Evolutionary conservation across 2,888 invertebrate genomes (phyloP).

Genomic region (Octodonta nipae): DNA sequence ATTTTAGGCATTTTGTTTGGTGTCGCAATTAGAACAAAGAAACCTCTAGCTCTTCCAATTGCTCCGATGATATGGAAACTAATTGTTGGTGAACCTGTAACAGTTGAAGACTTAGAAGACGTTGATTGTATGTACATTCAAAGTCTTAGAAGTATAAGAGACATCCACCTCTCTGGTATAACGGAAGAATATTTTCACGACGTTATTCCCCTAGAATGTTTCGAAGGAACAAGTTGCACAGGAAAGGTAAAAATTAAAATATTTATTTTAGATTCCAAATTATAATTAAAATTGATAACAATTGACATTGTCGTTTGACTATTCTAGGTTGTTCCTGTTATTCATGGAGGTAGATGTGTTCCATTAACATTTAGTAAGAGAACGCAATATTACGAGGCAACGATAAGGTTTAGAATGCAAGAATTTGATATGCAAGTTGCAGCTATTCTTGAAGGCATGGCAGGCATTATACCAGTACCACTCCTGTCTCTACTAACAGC

Average conservation of each 20-base stretch:
- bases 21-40: conserved; percentile 51
- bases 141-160: conserved; percentile 44
- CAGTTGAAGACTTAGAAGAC: conserved; percentile 49
- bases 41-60: conserved; percentile 48
- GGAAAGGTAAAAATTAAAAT: conserved; percentile 30
- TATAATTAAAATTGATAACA: too few species aligned
- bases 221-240: conserved; percentile 49
- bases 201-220: conserved; percentile 47
- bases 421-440: conserved; percentile 49
- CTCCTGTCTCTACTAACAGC: conserved; percentile 46
- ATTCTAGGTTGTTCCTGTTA: conserved; percentile 42
- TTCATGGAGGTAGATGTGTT: conserved; percentile 47
- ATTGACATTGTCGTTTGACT: too few species aligned
- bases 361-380: conserved; percentile 46
- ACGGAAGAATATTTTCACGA: conserved; percentile 47
- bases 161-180: conserved; percentile 46
- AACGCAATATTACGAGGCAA: conserved; percentile 46
- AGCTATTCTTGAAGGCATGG: conserved; percentile 49
- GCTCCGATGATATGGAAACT: conserved; percentile 51
- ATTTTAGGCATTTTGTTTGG: conserved; percentile 45
- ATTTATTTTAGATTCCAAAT: not conserved
- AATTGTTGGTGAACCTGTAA: conserved; percentile 44
- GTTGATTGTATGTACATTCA: conserved; percentile 45
- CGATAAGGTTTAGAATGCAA: conserved; percentile 44
- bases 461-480: conserved; percentile 50